Conservation (phyloP, 2,113 vertebrate species). For the Istiophorus platypterus region DNA sequence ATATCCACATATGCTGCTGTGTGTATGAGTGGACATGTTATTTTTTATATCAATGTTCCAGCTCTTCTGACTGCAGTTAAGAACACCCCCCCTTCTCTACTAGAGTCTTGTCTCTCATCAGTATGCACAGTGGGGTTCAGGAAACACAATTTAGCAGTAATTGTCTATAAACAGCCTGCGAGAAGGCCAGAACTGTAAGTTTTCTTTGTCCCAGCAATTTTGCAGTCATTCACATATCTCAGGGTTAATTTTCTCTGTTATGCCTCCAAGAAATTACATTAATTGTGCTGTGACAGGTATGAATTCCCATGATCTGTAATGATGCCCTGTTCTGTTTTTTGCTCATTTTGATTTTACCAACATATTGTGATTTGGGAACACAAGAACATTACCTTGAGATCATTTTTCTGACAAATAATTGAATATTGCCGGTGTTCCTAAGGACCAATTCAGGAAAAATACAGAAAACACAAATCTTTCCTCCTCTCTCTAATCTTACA, state of each 20-base stretch:
- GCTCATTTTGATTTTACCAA: not conserved
- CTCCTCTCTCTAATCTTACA: not conserved
- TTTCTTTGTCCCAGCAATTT: not conserved
- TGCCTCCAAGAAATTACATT: slow-evolving; percentile 7
- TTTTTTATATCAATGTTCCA: not conserved
- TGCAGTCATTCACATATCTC: slow-evolving; percentile 10
- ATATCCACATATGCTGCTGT: not conserved
- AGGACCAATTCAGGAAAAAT: not conserved
- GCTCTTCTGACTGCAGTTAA: not conserved
- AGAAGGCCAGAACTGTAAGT: slow-evolving; percentile 1
- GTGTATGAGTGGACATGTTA: not conserved
- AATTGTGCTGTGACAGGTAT: slow-evolving; percentile 17
- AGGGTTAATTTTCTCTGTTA: slow-evolving; percentile 29
- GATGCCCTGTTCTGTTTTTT: not conserved
- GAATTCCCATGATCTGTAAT: not conserved
- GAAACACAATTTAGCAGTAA: slow-evolving; percentile 8
- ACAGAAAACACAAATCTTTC: not conserved
- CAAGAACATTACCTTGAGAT: not conserved
- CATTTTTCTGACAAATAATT: not conserved
- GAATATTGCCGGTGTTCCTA: not conserved
- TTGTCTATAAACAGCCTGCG: slow-evolving; percentile 7
- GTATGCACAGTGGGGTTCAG: slow-evolving; percentile 32
- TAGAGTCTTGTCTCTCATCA: slow-evolving; percentile 34
- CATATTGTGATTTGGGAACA: not conserved
- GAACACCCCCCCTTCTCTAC: slow-evolving; percentile 4